These are phyloP conservation scores for Spodoptera picta DNA, from an alignment of 2,888 invertebrate species.

Conservation along the genomic window DNA sequence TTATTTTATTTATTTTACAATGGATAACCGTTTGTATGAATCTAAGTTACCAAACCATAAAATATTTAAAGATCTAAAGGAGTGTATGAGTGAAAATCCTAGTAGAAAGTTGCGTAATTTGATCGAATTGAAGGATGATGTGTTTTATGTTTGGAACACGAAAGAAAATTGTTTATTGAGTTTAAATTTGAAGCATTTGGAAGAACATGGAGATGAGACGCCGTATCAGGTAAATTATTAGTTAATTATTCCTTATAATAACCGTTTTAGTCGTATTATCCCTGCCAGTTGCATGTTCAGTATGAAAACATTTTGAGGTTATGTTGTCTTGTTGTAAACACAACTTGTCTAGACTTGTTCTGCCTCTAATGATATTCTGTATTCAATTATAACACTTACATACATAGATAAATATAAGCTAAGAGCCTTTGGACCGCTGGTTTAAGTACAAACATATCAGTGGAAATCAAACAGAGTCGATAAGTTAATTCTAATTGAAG, in stretches of 20 bases:
- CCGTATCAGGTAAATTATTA: conserved; percentile 88
- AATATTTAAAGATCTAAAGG: conserved; percentile 89
- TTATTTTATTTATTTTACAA: conserved; percentile 64
- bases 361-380: too few relatives aligned
- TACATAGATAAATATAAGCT: too few relatives aligned
- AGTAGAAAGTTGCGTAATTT: conserved; percentile 90
- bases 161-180: conserved; percentile 90
- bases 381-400: too few relatives aligned
- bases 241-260: conserved; percentile 22
- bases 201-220: conserved; percentile 84
- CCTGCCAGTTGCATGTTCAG: conserved; percentile 55
- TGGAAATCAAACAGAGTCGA: too few relatives aligned
- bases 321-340: conserved; percentile 52
- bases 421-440: too few relatives aligned
- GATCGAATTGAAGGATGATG: conserved; percentile 90
- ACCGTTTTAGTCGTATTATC: neutral
- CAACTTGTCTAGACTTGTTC: neutral
- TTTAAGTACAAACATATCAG: too few relatives aligned
- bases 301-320: conserved; percentile 63
- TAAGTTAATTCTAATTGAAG: too few relatives aligned
- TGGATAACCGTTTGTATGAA: conserved; percentile 89
- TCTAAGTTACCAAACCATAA: conserved; percentile 89
- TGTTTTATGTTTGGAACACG: conserved; percentile 91
- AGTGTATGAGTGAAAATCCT: conserved; percentile 84
- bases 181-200: conserved; percentile 87